phyloP scores from a whole-genome alignment of 2,113 vertebrate genomes.

The Epinephelus moara region DNA sequence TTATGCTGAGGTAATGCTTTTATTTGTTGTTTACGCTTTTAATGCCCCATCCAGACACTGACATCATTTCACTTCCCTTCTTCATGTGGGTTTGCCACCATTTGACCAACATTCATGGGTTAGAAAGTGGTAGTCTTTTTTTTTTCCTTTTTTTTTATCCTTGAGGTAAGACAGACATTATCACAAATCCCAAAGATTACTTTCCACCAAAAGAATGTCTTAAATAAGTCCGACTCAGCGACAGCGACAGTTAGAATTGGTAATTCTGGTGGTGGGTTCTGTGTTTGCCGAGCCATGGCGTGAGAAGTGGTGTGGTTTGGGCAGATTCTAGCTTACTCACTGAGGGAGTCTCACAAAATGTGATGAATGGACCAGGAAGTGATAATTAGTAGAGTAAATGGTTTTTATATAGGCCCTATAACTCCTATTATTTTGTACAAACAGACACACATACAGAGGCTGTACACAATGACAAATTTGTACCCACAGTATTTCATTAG shows the following conservation, averaged over 20 bases:
- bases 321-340: conserved; percentile 46
- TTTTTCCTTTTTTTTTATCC: not conserved
- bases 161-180: conserved; percentile 66
- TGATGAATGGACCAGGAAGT: conserved; percentile 76
- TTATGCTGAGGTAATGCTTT: conserved; percentile 75
- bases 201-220: conserved; percentile 65
- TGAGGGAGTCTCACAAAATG: conserved; percentile 42
- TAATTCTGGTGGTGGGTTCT: conserved; percentile 37
- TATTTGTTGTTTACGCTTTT: conserved; percentile 74
- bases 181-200: conserved; percentile 67
- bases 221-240: conserved; percentile 31
- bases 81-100: conserved; percentile 68
- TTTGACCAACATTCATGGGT: conserved; percentile 59
- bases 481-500: conserved; percentile 34
- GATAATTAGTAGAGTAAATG: conserved; percentile 68
- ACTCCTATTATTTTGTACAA: conserved; percentile 47
- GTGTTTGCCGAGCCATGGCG: conserved; percentile 36
- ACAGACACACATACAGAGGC: conserved; percentile 33
- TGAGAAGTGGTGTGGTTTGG: conserved; percentile 50
- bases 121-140: conserved; percentile 38
- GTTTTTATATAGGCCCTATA: conserved; percentile 63
- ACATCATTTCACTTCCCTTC: conserved; percentile 69
- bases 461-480: conserved; percentile 36
- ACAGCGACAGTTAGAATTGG: conserved; percentile 31
- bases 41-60: conserved; percentile 71